A percentile compares a stretch with the other conserved stretches of the same genome.
Conservation (phyloP, 2,797 vertebrate genomes). For the Gymnopithys bicolor region DNA sequence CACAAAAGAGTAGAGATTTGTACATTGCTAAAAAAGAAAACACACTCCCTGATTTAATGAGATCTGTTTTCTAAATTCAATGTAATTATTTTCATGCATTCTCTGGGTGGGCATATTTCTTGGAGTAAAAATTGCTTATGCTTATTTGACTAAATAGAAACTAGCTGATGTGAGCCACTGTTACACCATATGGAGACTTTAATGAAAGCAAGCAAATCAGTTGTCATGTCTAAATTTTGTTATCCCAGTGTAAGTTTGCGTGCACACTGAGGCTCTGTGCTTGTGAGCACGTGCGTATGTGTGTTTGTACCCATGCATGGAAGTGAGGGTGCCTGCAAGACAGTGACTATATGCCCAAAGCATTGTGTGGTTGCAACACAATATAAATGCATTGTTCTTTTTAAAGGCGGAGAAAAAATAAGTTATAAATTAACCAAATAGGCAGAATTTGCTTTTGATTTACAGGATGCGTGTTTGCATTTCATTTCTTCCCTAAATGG, state of each 20-base stretch:
- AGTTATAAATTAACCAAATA: not conserved
- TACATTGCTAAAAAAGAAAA: not conserved
- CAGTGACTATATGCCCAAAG: not conserved
- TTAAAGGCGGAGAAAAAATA: not conserved
- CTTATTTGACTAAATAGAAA: slow-evolving; percentile 35
- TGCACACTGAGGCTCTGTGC: not conserved
- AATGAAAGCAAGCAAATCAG: slow-evolving; percentile 23
- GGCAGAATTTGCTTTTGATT: not conserved
- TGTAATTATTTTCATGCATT: slow-evolving; percentile 26
- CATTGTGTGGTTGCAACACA: not conserved
- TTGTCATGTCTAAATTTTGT: slow-evolving; percentile 3
- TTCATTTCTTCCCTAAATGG: not conserved
- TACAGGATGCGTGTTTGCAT: not conserved
- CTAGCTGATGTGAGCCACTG: not conserved
- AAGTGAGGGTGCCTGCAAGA: not conserved
- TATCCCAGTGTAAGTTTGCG: not conserved
- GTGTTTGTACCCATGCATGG: not conserved
- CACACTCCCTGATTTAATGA: not conserved
- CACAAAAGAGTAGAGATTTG: not conserved
- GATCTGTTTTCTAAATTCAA: not conserved
- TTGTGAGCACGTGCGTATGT: not conserved
- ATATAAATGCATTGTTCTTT: not conserved
- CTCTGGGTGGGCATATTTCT: not conserved
- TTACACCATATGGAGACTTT: not conserved
- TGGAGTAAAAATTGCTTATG: slow-evolving; percentile 1